Evolutionary conservation across 2,888 invertebrate species (phyloP), one percentile per base, ranked within the genome.

Genomic region (Epistrophe eligans): DNA sequence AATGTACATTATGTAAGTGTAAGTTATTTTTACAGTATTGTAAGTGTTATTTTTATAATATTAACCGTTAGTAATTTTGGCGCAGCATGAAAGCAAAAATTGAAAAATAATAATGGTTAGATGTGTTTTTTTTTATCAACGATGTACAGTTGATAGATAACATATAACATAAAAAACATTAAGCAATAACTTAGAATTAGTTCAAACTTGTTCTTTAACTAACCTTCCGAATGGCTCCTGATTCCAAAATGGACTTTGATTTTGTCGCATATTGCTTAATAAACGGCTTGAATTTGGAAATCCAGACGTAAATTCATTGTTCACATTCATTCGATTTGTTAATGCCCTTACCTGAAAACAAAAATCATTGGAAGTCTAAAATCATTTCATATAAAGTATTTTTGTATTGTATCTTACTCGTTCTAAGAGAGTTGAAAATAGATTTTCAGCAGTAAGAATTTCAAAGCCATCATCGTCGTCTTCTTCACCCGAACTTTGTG

Each of bases 381-480:
- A 58, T 19, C 48, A 66, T 52, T 45, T 13, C n/a, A 40, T 60
- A 5, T 17, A 0, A 45, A 9, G 15, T 19, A 24, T 58, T 17
- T 52, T n/a, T 19, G 48, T 24, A 35, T n/a, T 38, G n/a, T 2
- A 48, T 91, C 93, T 91, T 93, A 97, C 97, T 93, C 97, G 94
- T 89, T 97, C 97, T 89, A 98, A 93, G 71, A 98, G 94, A 15
- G 97, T 97, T 15, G 97, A 97, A 93, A 98, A 98, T 72, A 98
- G 94, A 92, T 97, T 97, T 93, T 98, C 98, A 0, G 98, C 97
- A 3, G 98, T 98, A 89, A 98, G 95, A 90, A 97, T 95, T 92
- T 98, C 98, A 94, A 98, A 98, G 89, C 97, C 97, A 91, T 98
- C 98, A 90, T 97, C 97, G 90, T 97, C 96, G 91, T 97, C 97